Evolutionary conservation across 2,113 vertebrate genomes (phyloP).

Genomic region (Phasianus colchicus): DNA sequence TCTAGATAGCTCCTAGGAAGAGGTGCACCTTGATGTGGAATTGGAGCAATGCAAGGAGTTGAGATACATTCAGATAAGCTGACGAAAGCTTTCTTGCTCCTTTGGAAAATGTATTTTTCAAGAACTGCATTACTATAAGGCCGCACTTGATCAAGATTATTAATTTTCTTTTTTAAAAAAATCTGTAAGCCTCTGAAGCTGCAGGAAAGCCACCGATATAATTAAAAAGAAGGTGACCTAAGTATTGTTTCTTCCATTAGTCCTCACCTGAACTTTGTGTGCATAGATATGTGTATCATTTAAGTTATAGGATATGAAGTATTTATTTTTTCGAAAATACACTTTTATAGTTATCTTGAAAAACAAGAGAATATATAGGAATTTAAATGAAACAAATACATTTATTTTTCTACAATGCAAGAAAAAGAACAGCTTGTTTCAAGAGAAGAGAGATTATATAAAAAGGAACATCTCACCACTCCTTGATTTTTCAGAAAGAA

Average conservation of each 20-base stretch:
- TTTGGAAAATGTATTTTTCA: not conserved
- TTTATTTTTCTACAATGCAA: not conserved
- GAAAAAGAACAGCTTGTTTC: not conserved
- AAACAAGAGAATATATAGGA: not conserved
- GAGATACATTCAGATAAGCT: not conserved
- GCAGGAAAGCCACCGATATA: not conserved
- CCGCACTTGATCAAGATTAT: not conserved
- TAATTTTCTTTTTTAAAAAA: not conserved
- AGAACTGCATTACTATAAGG: not conserved
- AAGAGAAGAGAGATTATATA: not conserved
- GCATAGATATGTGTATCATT: not conserved
- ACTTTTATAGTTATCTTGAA: rapidly evolving
- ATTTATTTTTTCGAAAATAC: not conserved
- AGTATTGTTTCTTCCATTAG: not conserved
- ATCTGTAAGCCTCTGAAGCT: not conserved
- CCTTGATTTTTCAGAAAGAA: not conserved
- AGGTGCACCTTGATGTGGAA: not conserved
- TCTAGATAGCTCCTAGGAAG: not conserved
- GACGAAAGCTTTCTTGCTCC: not conserved
- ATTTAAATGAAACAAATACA: not conserved
- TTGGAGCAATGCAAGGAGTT: not conserved
- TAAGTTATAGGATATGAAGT: not conserved
- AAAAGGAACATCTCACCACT: not conserved
- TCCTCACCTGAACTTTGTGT: not conserved
- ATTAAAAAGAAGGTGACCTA: not conserved